phyloP scores from a whole-genome alignment of 1,140 invertebrate genomes.

The Epicauta chinensis region DNA sequence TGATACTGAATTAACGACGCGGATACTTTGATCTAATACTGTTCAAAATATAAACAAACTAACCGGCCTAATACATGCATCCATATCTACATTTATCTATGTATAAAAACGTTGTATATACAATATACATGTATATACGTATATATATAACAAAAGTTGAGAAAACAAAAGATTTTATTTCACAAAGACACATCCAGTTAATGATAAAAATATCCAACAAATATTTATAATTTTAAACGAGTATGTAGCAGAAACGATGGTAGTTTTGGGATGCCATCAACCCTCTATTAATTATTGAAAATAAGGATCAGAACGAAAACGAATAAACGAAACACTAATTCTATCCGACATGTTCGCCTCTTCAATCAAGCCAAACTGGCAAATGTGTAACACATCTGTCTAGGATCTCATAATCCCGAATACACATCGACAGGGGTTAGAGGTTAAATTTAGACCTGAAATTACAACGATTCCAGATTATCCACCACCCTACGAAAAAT shows the following conservation, averaged over 20 bases:
- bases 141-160: slow-evolving; percentile 28
- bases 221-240: no score
- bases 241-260: no score
- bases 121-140: slow-evolving; percentile 16
- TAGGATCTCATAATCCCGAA: not conserved
- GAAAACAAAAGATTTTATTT: slow-evolving; percentile 40
- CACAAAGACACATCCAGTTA: slow-evolving; percentile 26
- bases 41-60: slow-evolving; percentile 34
- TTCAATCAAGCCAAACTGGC: not conserved
- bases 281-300: no score
- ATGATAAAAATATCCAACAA: not conserved
- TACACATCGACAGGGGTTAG: not conserved
- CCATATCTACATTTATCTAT: no score
- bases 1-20: slow-evolving; percentile 38
- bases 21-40: slow-evolving; percentile 32
- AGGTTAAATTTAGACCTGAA: not conserved
- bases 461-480: no score
- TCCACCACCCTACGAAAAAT: no score
- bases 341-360: not conserved
- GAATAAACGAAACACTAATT: not conserved
- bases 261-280: no score
- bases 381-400: not conserved
- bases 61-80: slow-evolving; percentile 19
- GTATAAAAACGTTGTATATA: no score
- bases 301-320: not conserved